Base-by-base conservation (phyloP, 2,888 invertebrate species). In the Pediacus dermestoides region DNA sequence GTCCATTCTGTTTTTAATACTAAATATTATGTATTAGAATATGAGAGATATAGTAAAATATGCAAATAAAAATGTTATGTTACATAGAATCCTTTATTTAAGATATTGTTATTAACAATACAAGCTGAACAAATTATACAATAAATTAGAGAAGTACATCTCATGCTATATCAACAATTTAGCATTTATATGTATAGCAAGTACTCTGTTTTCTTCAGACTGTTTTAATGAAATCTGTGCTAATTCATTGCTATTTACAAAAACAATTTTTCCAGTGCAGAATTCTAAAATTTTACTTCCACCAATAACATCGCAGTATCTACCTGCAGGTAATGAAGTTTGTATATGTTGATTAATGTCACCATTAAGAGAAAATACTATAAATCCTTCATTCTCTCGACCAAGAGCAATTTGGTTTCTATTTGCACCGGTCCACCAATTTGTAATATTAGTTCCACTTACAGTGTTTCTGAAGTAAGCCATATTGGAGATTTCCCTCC, bases 391-490 rank as follows among this genome's bases (percentile, higher is more conserved):
- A 34, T 77, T 74, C 0, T 87, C 88, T n/a, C 90, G 78, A 49
- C 86, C 83, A 73, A 89, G 91, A 1, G 89, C 82, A 34, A 92
- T 89, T 69, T 91, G 89, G 60, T 87, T 83, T 62, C 78, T 76
- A 0, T 77, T 80, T n/a, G n/a, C n/a, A 50, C 88, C 86, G 57
- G 84, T 82, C 87, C 89, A 90, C 88, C 89, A 92, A 57, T 77
- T 74, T 15, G 70, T 72, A 0, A 84, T 1, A 0, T 54, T 64
- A 0, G 81, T 77, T 16, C 69, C 74, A 6, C 72, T 73, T 0
- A 79, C 87, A 0, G 73, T 75, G 57, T 87, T 88, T 46, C 84
- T 78, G 65, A 88, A 90, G 1, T 67, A 74, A 0, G 85, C 82
- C 89, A 90, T 89, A 46, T 80, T 77, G 70, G 70, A 82, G 53